Percentiles rank a stretch among this genome's conserved stretches.
These are phyloP conservation scores for Drosophila borborema DNA, from an alignment of 2,888 invertebrate species.

Conservation along the genomic window DNA sequence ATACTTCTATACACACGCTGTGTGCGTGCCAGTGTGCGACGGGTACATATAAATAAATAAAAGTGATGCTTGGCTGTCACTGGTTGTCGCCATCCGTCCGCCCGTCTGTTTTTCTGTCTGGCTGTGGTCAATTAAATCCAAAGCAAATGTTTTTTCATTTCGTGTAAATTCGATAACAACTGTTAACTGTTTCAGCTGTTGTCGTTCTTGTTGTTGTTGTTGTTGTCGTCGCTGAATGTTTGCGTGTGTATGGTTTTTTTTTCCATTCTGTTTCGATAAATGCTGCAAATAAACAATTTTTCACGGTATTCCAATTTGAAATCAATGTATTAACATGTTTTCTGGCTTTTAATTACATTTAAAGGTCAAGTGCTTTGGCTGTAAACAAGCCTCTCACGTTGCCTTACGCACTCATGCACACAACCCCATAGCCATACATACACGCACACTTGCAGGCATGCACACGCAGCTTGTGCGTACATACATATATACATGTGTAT, in stretches of 20 bases:
- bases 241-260: neutral
- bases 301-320: conserved; percentile 23
- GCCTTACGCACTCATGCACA: conserved; percentile 47
- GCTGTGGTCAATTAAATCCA: conserved; percentile 71
- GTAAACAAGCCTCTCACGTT: conserved; percentile 66
- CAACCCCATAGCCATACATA: neutral
- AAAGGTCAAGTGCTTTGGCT: conserved; percentile 73
- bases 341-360: conserved; percentile 74
- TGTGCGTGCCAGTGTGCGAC: conserved; percentile 8
- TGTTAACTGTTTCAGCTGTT: conserved; percentile 19
- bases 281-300: conserved; percentile 22
- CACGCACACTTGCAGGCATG: neutral
- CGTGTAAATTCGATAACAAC: conserved; percentile 68
- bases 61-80: conserved; percentile 53
- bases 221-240: neutral
- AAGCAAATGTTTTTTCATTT: conserved; percentile 52
- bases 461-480: conserved; percentile 1
- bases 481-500: neutral
- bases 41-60: conserved; percentile 53
- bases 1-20: conserved; percentile 14
- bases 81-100: conserved; percentile 12
- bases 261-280: conserved; percentile 1
- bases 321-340: conserved; percentile 61
- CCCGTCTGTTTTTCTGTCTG: conserved; percentile 13
- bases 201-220: neutral